These are phyloP conservation scores for Anniella stebbinsi DNA, from an alignment of 2,797 vertebrate species.

Conservation along the genomic window DNA sequence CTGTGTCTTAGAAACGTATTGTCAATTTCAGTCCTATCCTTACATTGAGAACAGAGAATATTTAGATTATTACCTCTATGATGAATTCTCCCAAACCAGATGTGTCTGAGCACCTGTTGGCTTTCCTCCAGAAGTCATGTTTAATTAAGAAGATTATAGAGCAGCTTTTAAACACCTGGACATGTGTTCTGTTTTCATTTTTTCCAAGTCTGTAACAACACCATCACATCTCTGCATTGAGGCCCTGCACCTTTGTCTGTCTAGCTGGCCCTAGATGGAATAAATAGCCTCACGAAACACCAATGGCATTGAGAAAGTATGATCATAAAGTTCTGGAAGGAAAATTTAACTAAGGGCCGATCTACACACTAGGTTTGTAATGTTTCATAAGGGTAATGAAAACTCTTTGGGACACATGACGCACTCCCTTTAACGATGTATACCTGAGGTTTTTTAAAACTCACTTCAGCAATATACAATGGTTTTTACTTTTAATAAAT, in stretches of 20 bases:
- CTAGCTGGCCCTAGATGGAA: not conserved
- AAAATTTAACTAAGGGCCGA: too few species aligned
- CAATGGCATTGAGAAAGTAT: too few species aligned
- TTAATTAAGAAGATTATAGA: slow-evolving; percentile 8
- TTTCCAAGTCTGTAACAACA: not conserved
- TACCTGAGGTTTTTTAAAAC: too few species aligned
- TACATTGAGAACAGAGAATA: too few species aligned
- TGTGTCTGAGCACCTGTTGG: not conserved
- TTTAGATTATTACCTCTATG: not conserved
- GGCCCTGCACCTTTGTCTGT: not conserved
- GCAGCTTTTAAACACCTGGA: not conserved
- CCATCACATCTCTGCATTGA: not conserved
- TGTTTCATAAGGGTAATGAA: too few species aligned
- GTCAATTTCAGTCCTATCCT: not conserved
- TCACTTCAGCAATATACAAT: too few species aligned
- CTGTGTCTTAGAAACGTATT: not conserved
- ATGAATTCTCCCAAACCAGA: not conserved
- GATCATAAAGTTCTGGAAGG: not conserved
- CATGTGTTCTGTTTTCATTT: not conserved
- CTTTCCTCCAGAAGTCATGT: not conserved
- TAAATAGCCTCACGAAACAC: not conserved
- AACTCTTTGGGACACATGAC: too few species aligned
- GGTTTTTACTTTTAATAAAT: too few species aligned
- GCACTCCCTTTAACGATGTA: too few species aligned
- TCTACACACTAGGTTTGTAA: too few species aligned